Base-by-base conservation (phyloP, 2,113 vertebrate species). In the Leiothrix lutea region DNA sequence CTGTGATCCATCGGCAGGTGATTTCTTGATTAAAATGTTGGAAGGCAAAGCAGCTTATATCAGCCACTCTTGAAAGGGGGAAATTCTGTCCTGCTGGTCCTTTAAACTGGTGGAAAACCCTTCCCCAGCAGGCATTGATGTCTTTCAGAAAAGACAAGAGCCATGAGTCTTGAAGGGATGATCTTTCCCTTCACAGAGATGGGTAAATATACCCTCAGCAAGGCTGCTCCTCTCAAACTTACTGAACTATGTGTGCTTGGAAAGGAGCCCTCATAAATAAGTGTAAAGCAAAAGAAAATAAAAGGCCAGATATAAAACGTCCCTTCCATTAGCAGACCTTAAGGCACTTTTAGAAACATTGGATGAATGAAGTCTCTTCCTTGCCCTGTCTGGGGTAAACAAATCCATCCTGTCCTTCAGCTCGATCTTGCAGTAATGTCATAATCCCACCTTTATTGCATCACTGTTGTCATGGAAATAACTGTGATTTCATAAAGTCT, bases 401-500 rank as follows among this genome's bases (percentile, higher is more conserved):
- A 97, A 96, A 95, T 95, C 95, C 93, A 93, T 95, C 85, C 90
- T 83, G 90, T 96, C 95, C 95, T 94, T 96, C 93, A 96, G 94
- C 71, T 94, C 62, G 56, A 88, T 96, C 96, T 93, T 94, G 88
- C 93, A 83, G 82, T 97, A 97, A 96, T 97, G 88, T 97, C 94
- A 96, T 97, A 96, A 97, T 96, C 94, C 85, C 92, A 97, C 90
- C 94, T 94, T 97, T 95, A 97, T 97, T 95, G 36, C 93, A 92
- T 96, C 95, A 94, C 94, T 90, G 95, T 97, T 97, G 95, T 97
- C 96, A 95, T 96, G 95, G 96, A 96, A 96, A 96, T 97, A 95
- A 95, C 95, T 96, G 92, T 97, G 96, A 96, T 97, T 97, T 97
- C 96, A 97, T 97, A 94, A 97, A 93, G 93, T 86, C 92, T 83